Conservation (phyloP, 2,888 invertebrate species). For the Drosophila neonasuta region DNA sequence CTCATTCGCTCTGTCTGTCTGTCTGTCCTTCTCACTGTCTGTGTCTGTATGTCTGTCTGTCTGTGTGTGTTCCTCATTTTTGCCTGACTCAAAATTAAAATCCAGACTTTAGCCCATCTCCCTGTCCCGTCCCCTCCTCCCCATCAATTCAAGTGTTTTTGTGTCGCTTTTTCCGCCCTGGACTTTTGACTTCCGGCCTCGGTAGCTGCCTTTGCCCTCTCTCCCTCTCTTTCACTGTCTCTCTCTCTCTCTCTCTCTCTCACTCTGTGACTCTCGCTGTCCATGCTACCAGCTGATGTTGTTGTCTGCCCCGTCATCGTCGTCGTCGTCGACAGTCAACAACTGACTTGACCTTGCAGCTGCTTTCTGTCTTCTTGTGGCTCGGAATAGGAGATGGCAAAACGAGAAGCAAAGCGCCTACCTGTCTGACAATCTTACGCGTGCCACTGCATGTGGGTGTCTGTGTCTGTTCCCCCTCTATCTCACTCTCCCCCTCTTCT, state of each 20-base stretch:
- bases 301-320: constrained; percentile 35
- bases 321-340: constrained; percentile 27
- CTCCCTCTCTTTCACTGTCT: neutral
- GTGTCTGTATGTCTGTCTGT: neutral
- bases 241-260: neutral
- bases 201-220: constrained; percentile 1
- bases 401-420: constrained; percentile 41
- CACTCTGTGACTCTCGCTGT: neutral
- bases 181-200: constrained; percentile 74
- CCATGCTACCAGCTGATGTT: constrained; percentile 24
- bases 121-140: neutral
- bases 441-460: constrained; percentile 41
- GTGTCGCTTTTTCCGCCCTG: constrained; percentile 44
- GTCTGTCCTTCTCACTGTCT: neutral
- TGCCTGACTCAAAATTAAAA: constrained; percentile 59
- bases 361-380: constrained; percentile 19
- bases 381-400: constrained; percentile 21
- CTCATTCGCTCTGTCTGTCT: neutral
- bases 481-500: neutral
- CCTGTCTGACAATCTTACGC: constrained; percentile 69
- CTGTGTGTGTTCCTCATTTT: constrained; percentile 1
- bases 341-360: constrained; percentile 67
- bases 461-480: neutral
- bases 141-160: constrained; percentile 59
- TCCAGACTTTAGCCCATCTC: constrained; percentile 36